phyloP scores from a whole-genome alignment of 2,888 invertebrate genomes.

The Troilus luridus region DNA sequence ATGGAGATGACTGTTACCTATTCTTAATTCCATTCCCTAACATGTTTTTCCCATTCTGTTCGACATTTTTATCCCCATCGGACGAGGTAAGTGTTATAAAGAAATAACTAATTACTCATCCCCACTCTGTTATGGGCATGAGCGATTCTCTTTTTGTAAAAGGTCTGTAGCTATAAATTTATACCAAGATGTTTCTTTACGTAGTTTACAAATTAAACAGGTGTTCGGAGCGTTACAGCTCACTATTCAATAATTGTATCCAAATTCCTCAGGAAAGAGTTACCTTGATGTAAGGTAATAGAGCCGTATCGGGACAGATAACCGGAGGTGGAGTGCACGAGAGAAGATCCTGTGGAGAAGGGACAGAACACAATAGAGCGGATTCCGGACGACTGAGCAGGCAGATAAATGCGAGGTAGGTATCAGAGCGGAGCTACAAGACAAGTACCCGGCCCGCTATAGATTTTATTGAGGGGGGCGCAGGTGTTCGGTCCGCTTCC shows the following conservation, averaged over 20 bases:
- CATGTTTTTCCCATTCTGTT: too few species aligned
- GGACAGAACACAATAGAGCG: background rate
- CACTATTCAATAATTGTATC: background rate
- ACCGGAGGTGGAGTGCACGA: background rate
- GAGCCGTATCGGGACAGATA: background rate
- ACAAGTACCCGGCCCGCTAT: slow-evolving; percentile 19
- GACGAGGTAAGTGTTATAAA: too few species aligned
- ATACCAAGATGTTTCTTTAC: too few species aligned
- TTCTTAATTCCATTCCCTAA: too few species aligned
- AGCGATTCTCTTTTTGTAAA: too few species aligned
- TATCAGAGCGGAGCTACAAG: background rate
- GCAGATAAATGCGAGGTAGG: slow-evolving; percentile 30
- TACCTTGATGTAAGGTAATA: background rate
- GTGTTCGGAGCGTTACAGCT: too few species aligned
- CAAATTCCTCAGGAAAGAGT: background rate
- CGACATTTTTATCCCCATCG: too few species aligned
- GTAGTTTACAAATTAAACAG: too few species aligned
- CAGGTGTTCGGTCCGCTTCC: slow-evolving; percentile 14
- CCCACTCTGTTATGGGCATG: too few species aligned
- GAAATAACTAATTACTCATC: too few species aligned
- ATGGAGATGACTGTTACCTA: too few species aligned
- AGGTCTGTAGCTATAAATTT: too few species aligned
- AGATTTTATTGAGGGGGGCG: slow-evolving; percentile 12
- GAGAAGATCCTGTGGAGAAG: background rate
- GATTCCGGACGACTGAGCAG: background rate